Evolutionary conservation across 2,113 vertebrate species (phyloP).

Genomic region (Nothocercus julius): DNA sequence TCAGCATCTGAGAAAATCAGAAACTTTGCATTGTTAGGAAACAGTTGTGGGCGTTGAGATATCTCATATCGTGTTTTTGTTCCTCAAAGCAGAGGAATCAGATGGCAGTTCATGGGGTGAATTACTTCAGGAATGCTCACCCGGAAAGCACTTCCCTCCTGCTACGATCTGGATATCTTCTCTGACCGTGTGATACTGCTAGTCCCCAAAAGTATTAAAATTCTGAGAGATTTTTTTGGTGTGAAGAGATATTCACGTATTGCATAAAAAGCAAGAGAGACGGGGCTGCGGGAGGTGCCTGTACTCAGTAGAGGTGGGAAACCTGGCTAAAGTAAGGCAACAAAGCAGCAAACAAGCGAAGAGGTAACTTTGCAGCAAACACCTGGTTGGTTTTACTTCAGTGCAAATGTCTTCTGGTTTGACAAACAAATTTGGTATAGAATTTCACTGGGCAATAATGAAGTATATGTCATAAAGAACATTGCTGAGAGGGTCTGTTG

Average conservation of each 20-base stretch:
- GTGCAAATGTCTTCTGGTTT: neutral
- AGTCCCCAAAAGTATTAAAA: neutral
- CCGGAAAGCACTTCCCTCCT: neutral
- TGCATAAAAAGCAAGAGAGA: neutral
- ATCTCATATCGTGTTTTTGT: neutral
- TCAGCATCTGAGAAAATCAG: slow-evolving; percentile 23
- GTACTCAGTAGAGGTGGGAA: no score
- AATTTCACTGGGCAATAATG: neutral
- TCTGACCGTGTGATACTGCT: neutral
- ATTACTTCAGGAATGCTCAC: neutral
- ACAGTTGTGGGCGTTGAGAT: neutral
- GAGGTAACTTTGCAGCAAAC: neutral
- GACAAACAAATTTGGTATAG: neutral
- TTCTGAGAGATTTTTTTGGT: neutral
- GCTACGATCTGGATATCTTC: neutral
- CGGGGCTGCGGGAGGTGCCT: neutral
- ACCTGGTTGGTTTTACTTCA: neutral
- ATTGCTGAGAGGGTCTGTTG: neutral
- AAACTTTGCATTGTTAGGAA: slow-evolving; percentile 6
- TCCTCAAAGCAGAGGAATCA: neutral
- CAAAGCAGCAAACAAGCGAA: neutral
- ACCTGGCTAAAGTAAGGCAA: neutral
- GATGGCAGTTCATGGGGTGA: neutral
- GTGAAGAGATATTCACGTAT: neutral
- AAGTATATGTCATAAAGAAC: neutral